Conservation (phyloP, 1,140 invertebrate species). For the Patella vulgata region DNA sequence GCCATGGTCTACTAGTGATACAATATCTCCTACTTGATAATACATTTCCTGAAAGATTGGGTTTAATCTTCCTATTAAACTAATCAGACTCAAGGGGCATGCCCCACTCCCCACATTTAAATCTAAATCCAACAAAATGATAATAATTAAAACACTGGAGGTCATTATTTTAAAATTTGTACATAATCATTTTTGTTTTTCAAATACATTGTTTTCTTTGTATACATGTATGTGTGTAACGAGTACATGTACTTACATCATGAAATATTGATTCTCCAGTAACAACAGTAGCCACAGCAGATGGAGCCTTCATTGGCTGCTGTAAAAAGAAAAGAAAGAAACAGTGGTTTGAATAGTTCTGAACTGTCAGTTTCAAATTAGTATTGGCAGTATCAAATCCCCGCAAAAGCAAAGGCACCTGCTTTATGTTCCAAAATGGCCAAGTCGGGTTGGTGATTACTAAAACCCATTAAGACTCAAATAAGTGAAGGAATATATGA, state of each 20-base stretch:
- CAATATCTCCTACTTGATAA: constrained; percentile 90
- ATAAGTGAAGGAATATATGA: background rate
- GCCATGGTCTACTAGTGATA: constrained; percentile 82
- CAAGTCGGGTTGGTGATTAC: background rate
- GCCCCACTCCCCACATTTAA: background rate
- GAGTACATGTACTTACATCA: constrained; percentile 77
- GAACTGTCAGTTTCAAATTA: constrained; percentile 6
- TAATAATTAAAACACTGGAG: background rate
- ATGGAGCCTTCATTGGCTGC: constrained; percentile 81
- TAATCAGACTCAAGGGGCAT: constrained; percentile 4
- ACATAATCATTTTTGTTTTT: background rate
- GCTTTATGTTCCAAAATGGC: background rate
- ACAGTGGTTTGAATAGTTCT: too few relatives aligned
- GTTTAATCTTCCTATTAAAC: too few relatives aligned
- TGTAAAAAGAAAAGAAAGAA: constrained; percentile 39
- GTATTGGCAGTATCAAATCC: background rate
- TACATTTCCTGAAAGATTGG: constrained; percentile 82
- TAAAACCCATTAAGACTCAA: background rate
- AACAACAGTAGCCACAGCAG: constrained; percentile 80
- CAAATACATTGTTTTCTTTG: background rate
- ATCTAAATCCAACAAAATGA: background rate
- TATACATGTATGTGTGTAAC: background rate
- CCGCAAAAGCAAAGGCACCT: background rate
- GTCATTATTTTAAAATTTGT: constrained; percentile 10
- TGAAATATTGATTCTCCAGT: constrained; percentile 85